Conservation (phyloP, 2,113 vertebrate genomes). For the Morone saxatilis region DNA sequence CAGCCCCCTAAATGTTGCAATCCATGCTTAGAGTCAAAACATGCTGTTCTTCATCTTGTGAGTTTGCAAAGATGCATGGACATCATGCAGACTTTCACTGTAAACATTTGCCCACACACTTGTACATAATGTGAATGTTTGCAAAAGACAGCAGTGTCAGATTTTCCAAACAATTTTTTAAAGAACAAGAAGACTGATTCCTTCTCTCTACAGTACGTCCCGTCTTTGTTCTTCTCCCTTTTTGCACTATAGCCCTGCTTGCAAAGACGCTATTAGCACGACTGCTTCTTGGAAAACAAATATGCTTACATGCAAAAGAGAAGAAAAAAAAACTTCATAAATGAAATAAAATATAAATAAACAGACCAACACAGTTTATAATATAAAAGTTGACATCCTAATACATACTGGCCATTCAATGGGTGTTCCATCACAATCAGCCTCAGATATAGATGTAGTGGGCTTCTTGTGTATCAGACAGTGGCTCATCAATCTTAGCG, state of each 20-base stretch:
- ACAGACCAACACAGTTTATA: slow-evolving; percentile 73
- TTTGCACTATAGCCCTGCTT: neutral
- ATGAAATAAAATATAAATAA: slow-evolving; percentile 67
- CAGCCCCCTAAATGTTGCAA: neutral
- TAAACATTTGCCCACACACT: neutral
- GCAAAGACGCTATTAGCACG: slow-evolving; percentile 8
- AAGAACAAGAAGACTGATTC: neutral
- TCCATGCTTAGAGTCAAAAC: neutral
- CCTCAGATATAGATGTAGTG: slow-evolving; percentile 84
- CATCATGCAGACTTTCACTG: neutral
- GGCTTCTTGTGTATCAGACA: slow-evolving; percentile 77
- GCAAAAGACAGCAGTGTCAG: neutral
- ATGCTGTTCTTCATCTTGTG: neutral
- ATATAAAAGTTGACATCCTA: slow-evolving; percentile 82
- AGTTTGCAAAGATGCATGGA: slow-evolving; percentile 4
- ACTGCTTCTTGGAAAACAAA: slow-evolving; percentile 46
- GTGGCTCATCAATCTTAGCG: slow-evolving; percentile 85
- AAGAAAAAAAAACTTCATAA: slow-evolving; percentile 35
- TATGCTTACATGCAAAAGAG: slow-evolving; percentile 42
- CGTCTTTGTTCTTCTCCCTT: neutral
- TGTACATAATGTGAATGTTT: neutral
- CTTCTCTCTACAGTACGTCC: neutral
- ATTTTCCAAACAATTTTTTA: neutral
- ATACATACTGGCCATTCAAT: slow-evolving; percentile 82
- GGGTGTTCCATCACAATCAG: slow-evolving; percentile 86